Evolutionary conservation across 1,140 invertebrate genomes (phyloP).

Genomic region (Liolophura sinensis): DNA sequence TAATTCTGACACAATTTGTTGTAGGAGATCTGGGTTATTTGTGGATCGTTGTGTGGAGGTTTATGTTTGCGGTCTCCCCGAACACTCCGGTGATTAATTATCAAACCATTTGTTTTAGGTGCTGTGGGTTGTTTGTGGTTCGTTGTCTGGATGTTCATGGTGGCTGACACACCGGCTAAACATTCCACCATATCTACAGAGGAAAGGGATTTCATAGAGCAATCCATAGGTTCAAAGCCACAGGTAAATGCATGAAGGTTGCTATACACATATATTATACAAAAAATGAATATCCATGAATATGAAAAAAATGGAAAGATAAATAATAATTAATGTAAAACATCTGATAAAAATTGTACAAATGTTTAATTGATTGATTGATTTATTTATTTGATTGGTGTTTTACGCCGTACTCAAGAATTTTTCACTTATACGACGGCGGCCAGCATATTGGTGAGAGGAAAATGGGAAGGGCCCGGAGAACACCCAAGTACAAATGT

Average conservation of each 20-base stretch:
- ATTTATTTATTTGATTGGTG: no score
- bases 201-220: constrained; percentile 41
- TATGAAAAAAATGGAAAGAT: constrained; percentile 2
- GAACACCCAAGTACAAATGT: no score
- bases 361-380: no score
- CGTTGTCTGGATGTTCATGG: constrained; percentile 32
- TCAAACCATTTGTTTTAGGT: constrained; percentile 18
- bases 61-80: constrained; percentile 23
- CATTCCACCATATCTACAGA: constrained; percentile 35
- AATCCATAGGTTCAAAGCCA: constrained; percentile 11
- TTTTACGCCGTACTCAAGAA: no score
- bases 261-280: neutral
- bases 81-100: constrained; percentile 33
- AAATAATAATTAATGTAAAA: no score
- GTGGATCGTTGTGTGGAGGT: no score
- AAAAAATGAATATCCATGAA: neutral
- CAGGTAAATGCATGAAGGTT: constrained; percentile 3
- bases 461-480: no score
- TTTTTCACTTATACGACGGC: no score
- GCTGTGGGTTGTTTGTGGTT: constrained; percentile 37
- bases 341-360: no score
- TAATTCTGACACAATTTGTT: constrained; percentile 2
- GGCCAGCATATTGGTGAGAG: no score
- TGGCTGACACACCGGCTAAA: constrained; percentile 33
- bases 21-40: neutral